Evolutionary conservation across 2,797 vertebrate genomes (phyloP).

Genomic region (Meriones psammophilus): DNA sequence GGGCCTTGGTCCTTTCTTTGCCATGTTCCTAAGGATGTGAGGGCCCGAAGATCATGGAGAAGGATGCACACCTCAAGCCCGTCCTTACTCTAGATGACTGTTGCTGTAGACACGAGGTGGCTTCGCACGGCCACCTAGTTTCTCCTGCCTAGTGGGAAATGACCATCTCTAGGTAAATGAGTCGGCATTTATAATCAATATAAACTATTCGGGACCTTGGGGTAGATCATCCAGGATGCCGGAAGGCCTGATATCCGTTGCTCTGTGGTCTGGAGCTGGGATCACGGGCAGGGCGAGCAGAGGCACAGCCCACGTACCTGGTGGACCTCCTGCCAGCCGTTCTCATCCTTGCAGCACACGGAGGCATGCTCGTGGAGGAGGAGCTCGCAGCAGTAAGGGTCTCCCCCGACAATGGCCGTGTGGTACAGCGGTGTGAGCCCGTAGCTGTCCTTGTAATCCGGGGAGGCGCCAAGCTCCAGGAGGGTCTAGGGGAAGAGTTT

Average conservation of each 20-base stretch:
- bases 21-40: accelerated
- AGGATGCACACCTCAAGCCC: accelerated
- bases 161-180: neutral
- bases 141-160: neutral
- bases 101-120: accelerated
- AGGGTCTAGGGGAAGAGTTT: slow-evolving; percentile 89
- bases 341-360: slow-evolving; percentile 95
- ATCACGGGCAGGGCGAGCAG: too few relatives aligned
- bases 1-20: neutral
- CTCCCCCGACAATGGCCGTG: slow-evolving; percentile 95
- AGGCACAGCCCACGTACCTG: slow-evolving; percentile 89
- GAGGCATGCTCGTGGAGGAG: slow-evolving; percentile 93
- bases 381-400: slow-evolving; percentile 96
- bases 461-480: slow-evolving; percentile 95
- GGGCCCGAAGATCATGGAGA: accelerated
- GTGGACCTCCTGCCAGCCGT: slow-evolving; percentile 98
- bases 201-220: neutral
- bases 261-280: too few relatives aligned
- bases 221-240: too few relatives aligned
- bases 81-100: accelerated
- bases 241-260: too few relatives aligned
- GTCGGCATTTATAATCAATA: too few relatives aligned
- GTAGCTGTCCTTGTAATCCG: slow-evolving; percentile 97
- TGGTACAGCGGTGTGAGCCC: slow-evolving; percentile 96
- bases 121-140: accelerated